Conservation (phyloP, 1,140 invertebrate species). For the Danaus plexippus region DNA sequence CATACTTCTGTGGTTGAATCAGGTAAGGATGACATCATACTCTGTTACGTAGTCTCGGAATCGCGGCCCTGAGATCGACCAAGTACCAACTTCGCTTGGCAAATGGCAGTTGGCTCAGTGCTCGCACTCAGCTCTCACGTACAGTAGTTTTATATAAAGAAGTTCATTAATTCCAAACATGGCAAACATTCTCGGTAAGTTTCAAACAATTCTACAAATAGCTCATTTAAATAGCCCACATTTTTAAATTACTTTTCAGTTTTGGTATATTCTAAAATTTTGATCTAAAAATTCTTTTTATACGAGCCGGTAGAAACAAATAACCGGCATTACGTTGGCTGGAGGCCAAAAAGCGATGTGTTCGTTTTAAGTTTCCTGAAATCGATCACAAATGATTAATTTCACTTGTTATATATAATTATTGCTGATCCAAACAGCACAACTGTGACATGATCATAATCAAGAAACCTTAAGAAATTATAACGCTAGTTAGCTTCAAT, state of each 20-base stretch:
- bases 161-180: constrained; percentile 33
- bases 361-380: too few relatives aligned
- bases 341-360: constrained; percentile 39
- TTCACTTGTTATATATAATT: too few relatives aligned
- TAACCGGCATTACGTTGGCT: constrained; percentile 46
- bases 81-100: constrained; percentile 19
- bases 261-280: too few relatives aligned
- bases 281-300: constrained; percentile 6
- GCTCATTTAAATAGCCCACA: not conserved
- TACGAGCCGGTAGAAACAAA: constrained; percentile 17
- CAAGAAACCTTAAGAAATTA: too few relatives aligned
- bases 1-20: constrained; percentile 8
- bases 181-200: constrained; percentile 60
- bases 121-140: constrained; percentile 32
- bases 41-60: constrained; percentile 29
- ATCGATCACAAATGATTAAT: too few relatives aligned
- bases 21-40: constrained; percentile 51
- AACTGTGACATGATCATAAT: too few relatives aligned
- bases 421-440: too few relatives aligned
- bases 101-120: constrained; percentile 5
- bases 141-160: constrained; percentile 20
- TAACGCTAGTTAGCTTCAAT: too few relatives aligned
- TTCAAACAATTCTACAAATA: not conserved
- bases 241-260: too few relatives aligned
- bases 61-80: constrained; percentile 29